Base-by-base conservation (phyloP, 2,113 vertebrate species). In the Furnarius figulus region DNA sequence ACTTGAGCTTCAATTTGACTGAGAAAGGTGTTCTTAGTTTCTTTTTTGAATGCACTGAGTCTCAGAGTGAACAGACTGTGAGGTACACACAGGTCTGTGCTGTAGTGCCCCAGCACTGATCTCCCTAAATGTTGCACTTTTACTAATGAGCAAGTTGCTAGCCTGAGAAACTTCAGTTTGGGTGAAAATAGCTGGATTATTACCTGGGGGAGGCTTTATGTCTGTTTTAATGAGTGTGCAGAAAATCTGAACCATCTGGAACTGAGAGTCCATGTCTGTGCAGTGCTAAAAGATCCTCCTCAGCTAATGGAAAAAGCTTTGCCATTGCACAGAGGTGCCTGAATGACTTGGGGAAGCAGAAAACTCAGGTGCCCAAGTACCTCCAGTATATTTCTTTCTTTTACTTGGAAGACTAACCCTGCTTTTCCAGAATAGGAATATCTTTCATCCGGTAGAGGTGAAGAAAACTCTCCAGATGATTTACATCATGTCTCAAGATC, bases 391-490 rank as follows among this genome's bases (percentile, higher is more conserved):
- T 42, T 5, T 62, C 8, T 81, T 78, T 62, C 35, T 66, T 80
- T 65, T 61, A 31, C 66, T 62, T 49, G n/a, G 67, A 85, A 77
- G 37, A 42, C 63, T 66, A 90, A 46, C 25, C 35, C 42, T 83
- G 18, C n/a, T 92, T 87, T 93, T 35, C 37, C n/a, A 40, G 44
- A 78, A 40, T 5, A 73, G 42, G 53, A 93, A 58, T 79, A 93
- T 75, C 46, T 33, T 93, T 78, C 55, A 33, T 74, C n/a, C 0
- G 0, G 21, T 5, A 58, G 85, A 88, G 59, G 42, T 83, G 83
- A 88, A 73, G 63, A 77, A 73, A 90, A 53, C 44, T 80, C 79
- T 85, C 67, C 16, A 62, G 90, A 40, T 82, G 53, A 93, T 91
- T 90, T 95, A 33, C 44, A 61, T 88, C 62, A 14, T 1, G 7